Evolutionary conservation across 2,113 vertebrate genomes (phyloP).

Genomic region (Archilochus colubris): DNA sequence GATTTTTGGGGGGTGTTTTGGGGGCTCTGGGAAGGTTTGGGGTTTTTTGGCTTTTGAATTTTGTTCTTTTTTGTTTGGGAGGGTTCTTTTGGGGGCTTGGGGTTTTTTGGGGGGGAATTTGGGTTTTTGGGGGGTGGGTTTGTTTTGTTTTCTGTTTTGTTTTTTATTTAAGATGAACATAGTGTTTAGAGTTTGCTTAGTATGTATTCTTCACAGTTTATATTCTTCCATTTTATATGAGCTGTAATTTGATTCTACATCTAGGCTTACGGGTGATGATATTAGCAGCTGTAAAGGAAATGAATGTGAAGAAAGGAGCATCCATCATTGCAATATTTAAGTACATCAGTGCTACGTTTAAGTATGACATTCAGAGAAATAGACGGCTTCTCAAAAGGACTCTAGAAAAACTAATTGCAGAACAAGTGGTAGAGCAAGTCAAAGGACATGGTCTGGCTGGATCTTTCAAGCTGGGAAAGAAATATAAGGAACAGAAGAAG

Average conservation of each 20-base stretch:
- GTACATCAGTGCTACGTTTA: slow-evolving; percentile 87
- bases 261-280: slow-evolving; percentile 95
- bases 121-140: too few species aligned
- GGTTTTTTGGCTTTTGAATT: too few species aligned
- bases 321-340: slow-evolving; percentile 92
- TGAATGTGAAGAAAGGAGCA: slow-evolving; percentile 89
- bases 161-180: neutral
- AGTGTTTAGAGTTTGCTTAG: neutral
- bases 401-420: slow-evolving; percentile 87
- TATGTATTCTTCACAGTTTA: neutral
- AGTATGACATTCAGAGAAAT: slow-evolving; percentile 89
- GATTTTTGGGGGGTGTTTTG: too few species aligned
- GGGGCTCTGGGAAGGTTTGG: too few species aligned
- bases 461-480: slow-evolving; percentile 94
- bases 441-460: slow-evolving; percentile 95
- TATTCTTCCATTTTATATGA: slow-evolving; percentile 13
- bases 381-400: slow-evolving; percentile 89
- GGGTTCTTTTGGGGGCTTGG: too few species aligned
- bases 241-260: slow-evolving; percentile 18
- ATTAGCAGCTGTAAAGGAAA: slow-evolving; percentile 90
- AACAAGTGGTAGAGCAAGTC: slow-evolving; percentile 88
- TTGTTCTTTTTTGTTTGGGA: too few species aligned
- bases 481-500: slow-evolving; percentile 89
- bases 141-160: neutral
- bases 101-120: too few species aligned